These are phyloP conservation scores for Drosophila gunungcola DNA, from an alignment of 1,140 invertebrate species.

Conservation along the genomic window DNA sequence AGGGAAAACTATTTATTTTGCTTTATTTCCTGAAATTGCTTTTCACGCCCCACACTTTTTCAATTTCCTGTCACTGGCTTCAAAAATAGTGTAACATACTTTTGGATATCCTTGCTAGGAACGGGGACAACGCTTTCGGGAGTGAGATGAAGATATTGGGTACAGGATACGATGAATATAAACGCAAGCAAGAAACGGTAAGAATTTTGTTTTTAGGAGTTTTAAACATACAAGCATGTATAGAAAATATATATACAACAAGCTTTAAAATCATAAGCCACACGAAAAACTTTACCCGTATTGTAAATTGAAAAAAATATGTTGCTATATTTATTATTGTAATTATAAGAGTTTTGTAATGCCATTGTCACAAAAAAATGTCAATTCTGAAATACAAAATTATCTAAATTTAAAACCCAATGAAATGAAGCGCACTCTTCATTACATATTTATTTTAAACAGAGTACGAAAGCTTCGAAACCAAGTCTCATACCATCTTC, in stretches of 20 bases:
- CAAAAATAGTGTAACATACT: conserved; percentile 26
- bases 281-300: too few relatives aligned
- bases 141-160: neutral
- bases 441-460: neutral
- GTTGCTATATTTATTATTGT: too few relatives aligned
- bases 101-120: conserved; percentile 7
- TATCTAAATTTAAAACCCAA: too few relatives aligned
- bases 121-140: conserved; percentile 6
- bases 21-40: conserved; percentile 9
- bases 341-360: too few relatives aligned
- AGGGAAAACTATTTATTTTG: conserved; percentile 9
- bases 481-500: neutral
- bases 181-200: neutral
- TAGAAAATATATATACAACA: too few relatives aligned
- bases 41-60: conserved; percentile 36
- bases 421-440: neutral
- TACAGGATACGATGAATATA: neutral
- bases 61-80: conserved; percentile 51
- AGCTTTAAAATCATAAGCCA: too few relatives aligned
- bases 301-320: too few relatives aligned
- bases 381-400: too few relatives aligned
- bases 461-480: conserved; percentile 12
- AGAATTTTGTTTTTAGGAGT: too few relatives aligned
- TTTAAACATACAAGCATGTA: too few relatives aligned
- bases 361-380: too few relatives aligned